Base-by-base conservation (phyloP, 2,888 invertebrate genomes). In the Trachelus tabidus region DNA sequence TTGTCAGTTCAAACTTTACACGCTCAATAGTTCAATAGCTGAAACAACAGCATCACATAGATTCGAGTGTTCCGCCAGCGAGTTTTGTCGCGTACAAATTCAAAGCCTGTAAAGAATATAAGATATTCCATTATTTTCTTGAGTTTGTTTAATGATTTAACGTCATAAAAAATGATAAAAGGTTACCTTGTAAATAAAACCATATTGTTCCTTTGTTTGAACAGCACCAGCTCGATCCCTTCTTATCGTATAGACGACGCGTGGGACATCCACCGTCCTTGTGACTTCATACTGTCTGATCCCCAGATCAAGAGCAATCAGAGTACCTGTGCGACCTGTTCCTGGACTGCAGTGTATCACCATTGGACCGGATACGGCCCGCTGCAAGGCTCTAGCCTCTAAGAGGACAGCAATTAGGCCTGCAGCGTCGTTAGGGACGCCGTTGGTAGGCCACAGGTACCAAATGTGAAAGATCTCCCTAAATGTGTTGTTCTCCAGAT, bases 371-470 rank as follows among this genome's bases (percentile, higher is more conserved):
- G 94, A 93, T 88, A 93, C 90, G 73, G 90, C 90, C 75, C 91
- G 82, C 75, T 88, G 90, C 56, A 87, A 87, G 56, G 89, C 91
- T 83, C 98, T 94, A 81, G 97, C 97, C 92, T 98, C 98, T 31
- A 97, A 94, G 71, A 98, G 93, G 92, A 98, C 97, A 76, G 97
- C 96, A 75, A 98, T 96, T 74, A 98, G 93, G 0, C 97, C 96
- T 76, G 96, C 95, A 76, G 95, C 95, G 87, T 98, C 97, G 11
- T 94, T 94, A 1, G 98, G 98, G 0, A 96, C 96, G 0, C 97
- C 97, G 81, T 95, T 95, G n/a, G 95, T 94, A 0, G 98, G 98
- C 98, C 98, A 98, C 88, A 97, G 95, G 92, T 97, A 98, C 98
- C 98, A 98, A 87, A 98, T 95, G 89, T 98, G 98, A 0, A 95